Percentiles rank a stretch among this genome's conserved stretches.
These are phyloP conservation scores for Gila orcuttii DNA, from an alignment of 2,113 vertebrate genomes.

Conservation along the genomic window DNA sequence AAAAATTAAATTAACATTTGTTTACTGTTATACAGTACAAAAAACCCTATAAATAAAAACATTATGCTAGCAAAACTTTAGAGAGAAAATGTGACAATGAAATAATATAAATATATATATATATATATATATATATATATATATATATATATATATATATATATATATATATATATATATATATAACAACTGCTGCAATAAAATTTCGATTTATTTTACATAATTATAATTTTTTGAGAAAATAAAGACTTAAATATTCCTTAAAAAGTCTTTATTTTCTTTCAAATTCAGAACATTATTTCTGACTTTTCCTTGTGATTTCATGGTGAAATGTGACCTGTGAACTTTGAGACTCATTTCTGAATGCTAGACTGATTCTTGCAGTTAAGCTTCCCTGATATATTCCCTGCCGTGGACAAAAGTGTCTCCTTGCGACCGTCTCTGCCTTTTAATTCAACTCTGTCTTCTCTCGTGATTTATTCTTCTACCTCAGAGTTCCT, in stretches of 20 bases:
- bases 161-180: too few relatives aligned
- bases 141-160: too few relatives aligned
- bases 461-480: not conserved
- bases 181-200: too few relatives aligned
- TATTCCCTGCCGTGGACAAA: not conserved
- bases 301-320: not conserved
- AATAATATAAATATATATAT: too few relatives aligned
- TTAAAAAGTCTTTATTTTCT: not conserved
- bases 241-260: too few relatives aligned
- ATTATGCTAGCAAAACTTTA: not conserved
- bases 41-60: not conserved
- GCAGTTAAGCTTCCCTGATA: not conserved
- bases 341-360: not conserved
- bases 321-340: not conserved
- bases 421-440: too few relatives aligned
- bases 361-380: not conserved
- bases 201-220: too few relatives aligned
- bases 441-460: not conserved
- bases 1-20: not conserved
- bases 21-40: not conserved
- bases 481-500: not conserved
- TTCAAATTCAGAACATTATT: not conserved
- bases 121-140: too few relatives aligned
- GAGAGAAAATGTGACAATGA: too few relatives aligned
- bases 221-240: too few relatives aligned